phyloP scores from a whole-genome alignment of 2,113 vertebrate genomes.

The Microcebus ravelobensis region DNA sequence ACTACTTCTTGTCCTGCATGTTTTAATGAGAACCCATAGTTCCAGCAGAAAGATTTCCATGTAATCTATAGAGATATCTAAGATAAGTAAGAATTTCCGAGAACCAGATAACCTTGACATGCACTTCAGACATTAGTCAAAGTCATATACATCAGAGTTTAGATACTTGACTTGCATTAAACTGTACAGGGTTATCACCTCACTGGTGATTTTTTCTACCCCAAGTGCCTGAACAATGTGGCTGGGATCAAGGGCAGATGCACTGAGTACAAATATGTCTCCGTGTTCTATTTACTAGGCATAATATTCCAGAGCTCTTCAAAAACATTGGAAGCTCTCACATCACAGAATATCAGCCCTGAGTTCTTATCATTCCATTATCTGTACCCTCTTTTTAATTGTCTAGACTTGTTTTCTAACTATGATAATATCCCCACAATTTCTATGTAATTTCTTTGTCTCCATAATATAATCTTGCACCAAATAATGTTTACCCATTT shows the following conservation, averaged over 20 bases:
- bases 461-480: not conserved
- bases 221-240: not conserved
- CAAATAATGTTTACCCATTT: not conserved
- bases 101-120: not conserved
- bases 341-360: too few relatives aligned
- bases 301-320: not conserved
- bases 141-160: not conserved
- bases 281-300: not conserved
- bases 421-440: not conserved
- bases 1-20: not conserved
- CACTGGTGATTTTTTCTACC: not conserved
- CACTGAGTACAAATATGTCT: not conserved
- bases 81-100: not conserved
- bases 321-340: not conserved
- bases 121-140: not conserved
- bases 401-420: not conserved
- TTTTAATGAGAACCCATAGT: not conserved
- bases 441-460: not conserved
- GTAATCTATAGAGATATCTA: not conserved
- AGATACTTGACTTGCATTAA: rapidly evolving
- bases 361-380: not conserved
- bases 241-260: not conserved
- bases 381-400: not conserved
- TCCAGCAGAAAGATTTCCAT: not conserved
- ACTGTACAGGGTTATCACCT: too few relatives aligned